Base-by-base conservation (phyloP, 2,888 invertebrate genomes). In the Ennomos erosarius region DNA sequence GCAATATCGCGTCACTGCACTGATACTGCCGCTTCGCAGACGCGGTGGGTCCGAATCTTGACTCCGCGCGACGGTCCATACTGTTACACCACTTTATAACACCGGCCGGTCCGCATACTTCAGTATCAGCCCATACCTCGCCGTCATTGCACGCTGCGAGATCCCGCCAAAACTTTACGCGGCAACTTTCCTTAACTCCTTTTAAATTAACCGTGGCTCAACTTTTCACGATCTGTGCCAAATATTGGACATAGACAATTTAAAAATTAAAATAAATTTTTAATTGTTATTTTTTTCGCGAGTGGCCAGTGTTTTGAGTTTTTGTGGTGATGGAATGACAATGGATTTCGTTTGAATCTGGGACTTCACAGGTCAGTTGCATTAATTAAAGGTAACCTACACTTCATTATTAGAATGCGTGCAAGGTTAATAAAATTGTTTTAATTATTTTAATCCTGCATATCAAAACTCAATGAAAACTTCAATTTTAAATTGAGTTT, bases 121-220 rank as follows among this genome's bases (percentile, higher is more conserved):
- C 55, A 66, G 65, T 61, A 44, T 33, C 37, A 40, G 36, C 12
- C n/a, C 42, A 55, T 26, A 46, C 35, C 6, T 37, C 55, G 57
- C 5, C 34, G 40, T 5, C 26, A 10, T n/a, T 8, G 44, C 16
- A 26, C 64, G 62, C 46, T 46, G 40, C 34, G 35, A 12, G 42
- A 37, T 49, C 42, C 45, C 45, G 47, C 39, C 45, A 55, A 63
- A 67, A 70, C 62, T 68, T 69, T 62, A 62, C 70, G 70, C 70
- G 68, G 56, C 56, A 59, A 59, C 57, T 51, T 57, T 40, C 44
- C 51, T 45, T 52, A 53, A 57, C 43, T 34, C 13, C 13, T 10
- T 43, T 47, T 10, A 34, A 55, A 49, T 38, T n/a, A 11, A 49
- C 10, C 37, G 9, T 12, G 26, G 10, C 45, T 26, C 34, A 35